Conservation (phyloP, 2,113 vertebrate genomes). For the Oreocharis arfaki region DNA sequence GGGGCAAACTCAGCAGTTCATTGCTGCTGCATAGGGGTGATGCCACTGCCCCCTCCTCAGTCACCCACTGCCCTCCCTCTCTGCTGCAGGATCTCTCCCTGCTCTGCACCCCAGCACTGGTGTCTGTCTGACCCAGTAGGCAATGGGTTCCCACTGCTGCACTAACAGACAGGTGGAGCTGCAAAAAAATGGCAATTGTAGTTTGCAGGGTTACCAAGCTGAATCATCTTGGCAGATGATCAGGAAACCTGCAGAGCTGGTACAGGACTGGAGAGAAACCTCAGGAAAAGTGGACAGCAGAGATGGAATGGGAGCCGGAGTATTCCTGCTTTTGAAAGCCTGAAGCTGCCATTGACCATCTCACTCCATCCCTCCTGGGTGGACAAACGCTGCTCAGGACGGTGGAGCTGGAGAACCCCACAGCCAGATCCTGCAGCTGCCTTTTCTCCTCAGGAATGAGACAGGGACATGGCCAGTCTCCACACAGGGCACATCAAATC, state of each 20-base stretch:
- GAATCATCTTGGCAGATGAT: background rate
- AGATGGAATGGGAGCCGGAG: background rate
- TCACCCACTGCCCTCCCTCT: accelerated
- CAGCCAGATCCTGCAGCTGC: background rate
- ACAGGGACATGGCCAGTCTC: background rate
- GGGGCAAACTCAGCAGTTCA: background rate
- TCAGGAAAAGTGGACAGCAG: background rate
- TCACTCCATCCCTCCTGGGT: background rate
- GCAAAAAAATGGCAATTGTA: background rate
- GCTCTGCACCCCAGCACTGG: background rate
- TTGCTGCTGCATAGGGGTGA: accelerated
- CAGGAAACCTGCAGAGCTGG: background rate
- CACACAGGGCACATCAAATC: background rate
- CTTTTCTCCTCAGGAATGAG: background rate
- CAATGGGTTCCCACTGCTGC: background rate
- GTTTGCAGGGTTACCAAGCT: background rate
- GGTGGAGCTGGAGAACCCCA: background rate
- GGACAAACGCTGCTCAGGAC: background rate
- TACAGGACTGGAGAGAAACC: background rate
- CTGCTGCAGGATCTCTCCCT: background rate
- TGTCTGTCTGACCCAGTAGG: accelerated
- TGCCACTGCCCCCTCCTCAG: background rate
- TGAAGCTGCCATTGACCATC: accelerated
- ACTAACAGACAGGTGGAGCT: background rate
- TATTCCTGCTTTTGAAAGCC: background rate